phyloP scores from a whole-genome alignment of 2,113 vertebrate genomes.

The Nibea albiflora region DNA sequence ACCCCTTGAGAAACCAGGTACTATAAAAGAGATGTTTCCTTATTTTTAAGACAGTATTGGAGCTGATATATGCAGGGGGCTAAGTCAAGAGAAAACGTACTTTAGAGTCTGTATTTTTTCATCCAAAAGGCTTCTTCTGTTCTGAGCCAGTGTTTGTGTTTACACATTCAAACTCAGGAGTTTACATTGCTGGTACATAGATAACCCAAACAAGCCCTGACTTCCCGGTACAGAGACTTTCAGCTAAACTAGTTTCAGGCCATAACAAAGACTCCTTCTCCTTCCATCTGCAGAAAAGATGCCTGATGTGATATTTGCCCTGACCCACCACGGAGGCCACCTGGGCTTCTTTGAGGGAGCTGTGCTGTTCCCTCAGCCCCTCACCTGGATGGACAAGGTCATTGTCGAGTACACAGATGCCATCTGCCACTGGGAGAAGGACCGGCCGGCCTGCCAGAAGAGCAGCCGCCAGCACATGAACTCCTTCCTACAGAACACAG shows the following conservation, averaged over 20 bases:
- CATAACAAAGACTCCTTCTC: neutral
- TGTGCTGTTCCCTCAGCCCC: slow-evolving; percentile 92
- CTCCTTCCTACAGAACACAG: slow-evolving; percentile 19
- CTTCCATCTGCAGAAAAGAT: slow-evolving; percentile 84
- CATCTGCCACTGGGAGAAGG: slow-evolving; percentile 92
- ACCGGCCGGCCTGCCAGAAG: slow-evolving; percentile 83
- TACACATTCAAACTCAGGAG: neutral
- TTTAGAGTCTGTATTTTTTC: neutral
- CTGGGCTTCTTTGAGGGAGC: slow-evolving; percentile 97
- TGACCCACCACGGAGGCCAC: slow-evolving; percentile 95
- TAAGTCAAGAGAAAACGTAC: neutral
- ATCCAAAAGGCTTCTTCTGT: too few relatives aligned
- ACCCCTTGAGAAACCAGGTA: neutral
- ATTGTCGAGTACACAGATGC: slow-evolving; percentile 92
- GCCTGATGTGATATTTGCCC: slow-evolving; percentile 91
- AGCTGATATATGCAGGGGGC: neutral
- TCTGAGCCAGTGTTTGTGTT: too few relatives aligned
- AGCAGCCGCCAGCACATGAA: neutral
- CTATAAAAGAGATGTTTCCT: neutral
- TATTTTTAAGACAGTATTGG: neutral
- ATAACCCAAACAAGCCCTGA: neutral
- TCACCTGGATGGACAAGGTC: slow-evolving; percentile 98
- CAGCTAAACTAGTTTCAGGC: neutral
- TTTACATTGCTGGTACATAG: neutral
- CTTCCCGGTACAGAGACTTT: neutral